A percentile compares a stretch with the other conserved stretches of the same genome.
Evolutionary conservation across 2,888 invertebrate species (phyloP).

Genomic region (Lasioglossum calceatum): DNA sequence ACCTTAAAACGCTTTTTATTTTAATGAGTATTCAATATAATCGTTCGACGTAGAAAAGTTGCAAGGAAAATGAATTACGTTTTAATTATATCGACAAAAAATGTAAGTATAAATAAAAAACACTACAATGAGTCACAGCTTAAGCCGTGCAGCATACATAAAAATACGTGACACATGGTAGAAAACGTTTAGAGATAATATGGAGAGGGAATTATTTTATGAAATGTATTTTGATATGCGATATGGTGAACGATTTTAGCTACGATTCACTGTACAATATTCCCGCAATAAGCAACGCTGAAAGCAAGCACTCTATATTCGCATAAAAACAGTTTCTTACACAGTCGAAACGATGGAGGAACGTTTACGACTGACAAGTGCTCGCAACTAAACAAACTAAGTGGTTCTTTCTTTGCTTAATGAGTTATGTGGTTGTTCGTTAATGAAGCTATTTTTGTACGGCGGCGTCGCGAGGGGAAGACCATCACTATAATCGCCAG

Average conservation of each 20-base stretch:
- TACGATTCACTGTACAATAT: background rate
- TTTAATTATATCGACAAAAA: background rate
- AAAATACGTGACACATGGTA: background rate
- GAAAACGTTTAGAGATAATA: background rate
- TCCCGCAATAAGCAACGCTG: background rate
- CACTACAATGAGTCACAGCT: background rate
- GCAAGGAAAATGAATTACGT: background rate
- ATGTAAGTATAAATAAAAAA: background rate
- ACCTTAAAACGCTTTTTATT: background rate
- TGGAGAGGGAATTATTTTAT: background rate
- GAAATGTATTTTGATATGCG: background rate
- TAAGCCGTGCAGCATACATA: background rate
- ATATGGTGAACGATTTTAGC: too few relatives aligned
- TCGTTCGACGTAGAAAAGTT: background rate
- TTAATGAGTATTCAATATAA: background rate
- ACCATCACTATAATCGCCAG: background rate
- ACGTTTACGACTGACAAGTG: background rate
- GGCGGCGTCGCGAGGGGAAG: background rate
- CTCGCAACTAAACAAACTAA: background rate
- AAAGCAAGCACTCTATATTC: background rate
- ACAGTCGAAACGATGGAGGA: background rate
- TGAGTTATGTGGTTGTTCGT: background rate
- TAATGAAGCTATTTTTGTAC: background rate
- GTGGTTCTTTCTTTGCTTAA: background rate
- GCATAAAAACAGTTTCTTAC: background rate